phyloP scores from a whole-genome alignment of 1,140 invertebrate genomes.

The Sweltsa coloradensis region DNA sequence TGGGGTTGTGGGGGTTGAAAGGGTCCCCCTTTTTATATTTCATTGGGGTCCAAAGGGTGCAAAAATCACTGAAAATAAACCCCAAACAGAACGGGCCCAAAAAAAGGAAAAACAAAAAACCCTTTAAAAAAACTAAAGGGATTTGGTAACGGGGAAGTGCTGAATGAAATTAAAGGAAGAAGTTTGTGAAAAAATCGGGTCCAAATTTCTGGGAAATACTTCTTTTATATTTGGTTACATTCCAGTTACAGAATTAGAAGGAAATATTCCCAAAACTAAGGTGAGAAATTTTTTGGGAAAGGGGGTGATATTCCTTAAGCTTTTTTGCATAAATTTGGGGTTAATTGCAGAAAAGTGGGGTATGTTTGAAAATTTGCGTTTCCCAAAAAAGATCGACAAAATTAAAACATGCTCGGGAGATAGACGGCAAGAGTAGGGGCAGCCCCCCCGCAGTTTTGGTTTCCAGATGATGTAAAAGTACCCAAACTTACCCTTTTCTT shows the following conservation, averaged over 20 bases:
- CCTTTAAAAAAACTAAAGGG: conserved; percentile 56
- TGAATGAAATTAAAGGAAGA: conserved; percentile 53
- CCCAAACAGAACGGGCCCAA: background rate
- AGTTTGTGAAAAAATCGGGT: conserved; percentile 63
- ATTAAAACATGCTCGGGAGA: conserved; percentile 89
- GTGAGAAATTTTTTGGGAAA: conserved; percentile 32
- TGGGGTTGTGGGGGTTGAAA: too few relatives aligned
- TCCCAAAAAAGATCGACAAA: conserved; percentile 86
- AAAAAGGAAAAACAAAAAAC: conserved; percentile 29
- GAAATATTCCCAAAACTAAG: conserved; percentile 50
- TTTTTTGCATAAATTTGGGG: background rate
- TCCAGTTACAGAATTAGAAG: conserved; percentile 48
- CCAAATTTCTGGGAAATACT: conserved; percentile 78
- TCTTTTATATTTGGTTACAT: conserved; percentile 81
- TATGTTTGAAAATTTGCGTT: conserved; percentile 39
- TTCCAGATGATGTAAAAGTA: conserved; percentile 69
- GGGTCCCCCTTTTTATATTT: too few relatives aligned
- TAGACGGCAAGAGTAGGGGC: conserved; percentile 92
- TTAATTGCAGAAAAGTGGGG: background rate
- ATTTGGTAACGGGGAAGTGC: conserved; percentile 43
- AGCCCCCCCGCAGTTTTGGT: conserved; percentile 80
- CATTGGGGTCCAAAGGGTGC: too few relatives aligned
- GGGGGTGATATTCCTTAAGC: background rate
- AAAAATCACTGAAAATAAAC: too few relatives aligned
- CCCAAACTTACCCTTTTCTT: conserved; percentile 82